Evolutionary conservation across 37 sponge, comb jelly and placozoan genomes (phyloP).

Genomic region (Beroe forskalii): DNA sequence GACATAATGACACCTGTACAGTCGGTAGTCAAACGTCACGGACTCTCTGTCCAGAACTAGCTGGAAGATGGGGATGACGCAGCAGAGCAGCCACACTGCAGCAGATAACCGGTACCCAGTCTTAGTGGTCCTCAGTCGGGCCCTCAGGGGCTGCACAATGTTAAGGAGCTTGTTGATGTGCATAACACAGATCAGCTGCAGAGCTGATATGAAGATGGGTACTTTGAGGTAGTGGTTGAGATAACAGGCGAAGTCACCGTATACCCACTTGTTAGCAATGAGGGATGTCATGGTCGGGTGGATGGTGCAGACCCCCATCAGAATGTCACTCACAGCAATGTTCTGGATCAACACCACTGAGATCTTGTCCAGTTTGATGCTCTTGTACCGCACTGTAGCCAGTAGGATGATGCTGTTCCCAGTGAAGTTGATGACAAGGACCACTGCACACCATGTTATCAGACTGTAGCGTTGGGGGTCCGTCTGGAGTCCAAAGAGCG

Average conservation of each 20-base stretch:
- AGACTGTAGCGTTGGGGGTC: neutral
- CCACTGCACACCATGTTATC: neutral
- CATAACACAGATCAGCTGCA: constrained; percentile 34
- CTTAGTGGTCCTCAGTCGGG: neutral
- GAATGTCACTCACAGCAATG: constrained; percentile 35
- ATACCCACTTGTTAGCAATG: constrained; percentile 22
- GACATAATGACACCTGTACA: constrained; percentile 54
- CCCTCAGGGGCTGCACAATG: neutral
- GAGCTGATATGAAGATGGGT: neutral
- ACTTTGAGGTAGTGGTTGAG: constrained; percentile 1
- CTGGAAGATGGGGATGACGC: neutral
- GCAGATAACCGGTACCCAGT: neutral
- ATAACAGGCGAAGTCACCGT: neutral
- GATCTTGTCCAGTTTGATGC: constrained; percentile 14
- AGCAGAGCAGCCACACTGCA: neutral
- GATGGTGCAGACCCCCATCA: constrained; percentile 25
- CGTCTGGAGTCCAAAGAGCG: neutral
- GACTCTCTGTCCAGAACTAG: neutral
- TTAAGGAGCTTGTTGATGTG: constrained; percentile 22
- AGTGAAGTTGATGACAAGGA: neutral
- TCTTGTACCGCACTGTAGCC: constrained; percentile 18
- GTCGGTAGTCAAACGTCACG: constrained; percentile 52
- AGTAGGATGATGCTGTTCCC: constrained; percentile 46
- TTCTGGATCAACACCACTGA: constrained; percentile 26
- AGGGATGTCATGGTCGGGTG: neutral